Conservation (phyloP, 2,797 vertebrate species). For the Betta splendens region DNA sequence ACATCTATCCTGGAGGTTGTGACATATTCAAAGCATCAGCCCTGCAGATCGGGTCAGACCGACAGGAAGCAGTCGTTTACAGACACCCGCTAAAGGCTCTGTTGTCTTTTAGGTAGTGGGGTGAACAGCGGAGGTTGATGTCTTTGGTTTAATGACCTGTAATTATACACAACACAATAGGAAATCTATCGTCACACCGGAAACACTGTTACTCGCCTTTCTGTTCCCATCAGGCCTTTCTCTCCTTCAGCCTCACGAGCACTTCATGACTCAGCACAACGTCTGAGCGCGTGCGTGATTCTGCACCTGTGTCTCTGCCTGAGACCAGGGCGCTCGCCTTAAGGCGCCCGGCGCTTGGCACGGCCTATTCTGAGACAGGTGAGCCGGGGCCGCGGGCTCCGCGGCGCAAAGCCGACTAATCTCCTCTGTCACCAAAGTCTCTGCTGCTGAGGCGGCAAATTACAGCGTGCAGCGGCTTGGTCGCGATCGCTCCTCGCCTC, state of each 20-base stretch:
- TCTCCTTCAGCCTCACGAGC: constrained; percentile 48
- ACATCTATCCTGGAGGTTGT: constrained; percentile 24
- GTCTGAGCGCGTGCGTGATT: constrained; percentile 17
- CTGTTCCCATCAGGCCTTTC: constrained; percentile 13
- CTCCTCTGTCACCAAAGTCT: constrained; percentile 48
- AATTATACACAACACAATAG: constrained; percentile 50
- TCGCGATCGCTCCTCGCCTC: constrained; percentile 13
- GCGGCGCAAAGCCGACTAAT: constrained; percentile 61
- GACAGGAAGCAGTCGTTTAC: constrained; percentile 44
- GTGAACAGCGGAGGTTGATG: constrained; percentile 6
- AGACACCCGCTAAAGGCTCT: constrained; percentile 44
- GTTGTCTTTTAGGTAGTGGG: constrained; percentile 3
- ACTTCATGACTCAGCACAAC: constrained; percentile 58
- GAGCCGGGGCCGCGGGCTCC: constrained; percentile 53
- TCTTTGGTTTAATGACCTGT: constrained; percentile 44
- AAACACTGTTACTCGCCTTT: constrained; percentile 22
- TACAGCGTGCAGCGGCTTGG: constrained; percentile 18
- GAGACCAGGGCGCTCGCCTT: constrained; percentile 42
- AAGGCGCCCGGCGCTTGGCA: constrained; percentile 51
- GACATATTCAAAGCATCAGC: constrained; percentile 33
- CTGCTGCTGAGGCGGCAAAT: constrained; percentile 56
- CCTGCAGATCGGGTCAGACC: constrained; percentile 42
- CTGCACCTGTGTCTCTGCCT: constrained; percentile 53
- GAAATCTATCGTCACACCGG: constrained; percentile 53
- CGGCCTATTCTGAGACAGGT: constrained; percentile 48